These are phyloP conservation scores for Scortum barcoo DNA, from an alignment of 2,113 vertebrate species.

Conservation along the genomic window DNA sequence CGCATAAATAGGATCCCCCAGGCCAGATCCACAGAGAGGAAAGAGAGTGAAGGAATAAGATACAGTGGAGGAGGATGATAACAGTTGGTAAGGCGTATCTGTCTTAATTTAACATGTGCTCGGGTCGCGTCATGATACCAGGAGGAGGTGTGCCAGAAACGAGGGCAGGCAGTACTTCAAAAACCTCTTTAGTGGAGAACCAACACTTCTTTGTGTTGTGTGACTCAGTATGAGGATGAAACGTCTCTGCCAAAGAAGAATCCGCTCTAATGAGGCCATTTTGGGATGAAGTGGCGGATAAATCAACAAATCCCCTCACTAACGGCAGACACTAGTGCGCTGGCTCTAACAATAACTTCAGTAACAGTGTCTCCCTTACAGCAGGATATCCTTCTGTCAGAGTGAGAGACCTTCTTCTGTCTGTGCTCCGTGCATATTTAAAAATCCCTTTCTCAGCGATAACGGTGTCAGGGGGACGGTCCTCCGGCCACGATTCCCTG, in stretches of 20 bases:
- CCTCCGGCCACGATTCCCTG: not conserved
- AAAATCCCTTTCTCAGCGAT: constrained; percentile 6
- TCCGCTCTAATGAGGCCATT: constrained; percentile 57
- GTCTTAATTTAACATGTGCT: constrained; percentile 51
- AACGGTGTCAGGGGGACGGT: not conserved
- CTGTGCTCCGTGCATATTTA: not conserved
- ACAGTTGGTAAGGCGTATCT: constrained; percentile 45
- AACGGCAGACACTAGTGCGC: not conserved
- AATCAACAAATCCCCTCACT: constrained; percentile 35
- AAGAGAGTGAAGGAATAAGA: not conserved
- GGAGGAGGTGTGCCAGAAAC: constrained; percentile 44
- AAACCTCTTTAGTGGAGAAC: constrained; percentile 15
- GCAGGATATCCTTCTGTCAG: not conserved
- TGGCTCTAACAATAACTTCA: not conserved
- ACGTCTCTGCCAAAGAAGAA: constrained; percentile 35
- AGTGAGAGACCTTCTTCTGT: constrained; percentile 1
- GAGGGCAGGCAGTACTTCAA: constrained; percentile 45
- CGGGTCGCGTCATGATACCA: constrained; percentile 16
- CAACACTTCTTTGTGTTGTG: constrained; percentile 48
- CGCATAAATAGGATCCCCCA: constrained; percentile 38
- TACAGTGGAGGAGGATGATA: constrained; percentile 28
- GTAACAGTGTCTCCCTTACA: constrained; percentile 8
- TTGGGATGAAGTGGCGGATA: constrained; percentile 39
- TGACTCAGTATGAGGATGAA: constrained; percentile 19
- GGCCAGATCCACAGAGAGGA: constrained; percentile 36